phyloP scores from a whole-genome alignment of 1,140 invertebrate genomes.

The Ephestia elutella region DNA sequence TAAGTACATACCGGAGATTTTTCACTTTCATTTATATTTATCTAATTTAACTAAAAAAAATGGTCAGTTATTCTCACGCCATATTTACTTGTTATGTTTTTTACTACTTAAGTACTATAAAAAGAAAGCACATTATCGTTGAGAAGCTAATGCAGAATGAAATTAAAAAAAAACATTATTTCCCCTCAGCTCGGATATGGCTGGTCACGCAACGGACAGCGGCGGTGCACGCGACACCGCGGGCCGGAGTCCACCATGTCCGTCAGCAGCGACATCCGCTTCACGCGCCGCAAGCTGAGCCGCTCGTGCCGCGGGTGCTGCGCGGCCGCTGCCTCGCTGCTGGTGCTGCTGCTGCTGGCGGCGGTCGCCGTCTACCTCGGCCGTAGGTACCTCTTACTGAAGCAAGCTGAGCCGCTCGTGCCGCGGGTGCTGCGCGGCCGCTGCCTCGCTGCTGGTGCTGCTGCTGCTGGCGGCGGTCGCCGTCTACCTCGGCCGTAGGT shows the following conservation, averaged over 20 bases:
- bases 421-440: conserved; percentile 87
- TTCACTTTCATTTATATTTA: too few relatives aligned
- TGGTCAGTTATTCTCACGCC: too few relatives aligned
- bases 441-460: conserved; percentile 87
- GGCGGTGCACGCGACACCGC: conserved; percentile 45
- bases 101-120: too few relatives aligned
- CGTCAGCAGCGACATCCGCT: conserved; percentile 88
- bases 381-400: conserved; percentile 79
- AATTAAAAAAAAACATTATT: background rate
- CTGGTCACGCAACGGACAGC: conserved; percentile 48
- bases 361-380: conserved; percentile 89
- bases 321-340: conserved; percentile 86
- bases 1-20: too few relatives aligned
- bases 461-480: conserved; percentile 86
- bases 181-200: conserved; percentile 56
- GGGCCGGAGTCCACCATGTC: conserved; percentile 82
- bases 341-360: conserved; percentile 86
- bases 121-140: too few relatives aligned
- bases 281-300: conserved; percentile 86
- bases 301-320: conserved; percentile 87
- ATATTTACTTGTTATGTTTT: too few relatives aligned
- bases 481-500: conserved; percentile 92
- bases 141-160: too few relatives aligned
- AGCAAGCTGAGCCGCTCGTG: conserved; percentile 79
- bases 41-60: too few relatives aligned